Evolutionary conservation across 1,140 invertebrate species (phyloP).

Genomic region (Xylocopa sonorina): DNA sequence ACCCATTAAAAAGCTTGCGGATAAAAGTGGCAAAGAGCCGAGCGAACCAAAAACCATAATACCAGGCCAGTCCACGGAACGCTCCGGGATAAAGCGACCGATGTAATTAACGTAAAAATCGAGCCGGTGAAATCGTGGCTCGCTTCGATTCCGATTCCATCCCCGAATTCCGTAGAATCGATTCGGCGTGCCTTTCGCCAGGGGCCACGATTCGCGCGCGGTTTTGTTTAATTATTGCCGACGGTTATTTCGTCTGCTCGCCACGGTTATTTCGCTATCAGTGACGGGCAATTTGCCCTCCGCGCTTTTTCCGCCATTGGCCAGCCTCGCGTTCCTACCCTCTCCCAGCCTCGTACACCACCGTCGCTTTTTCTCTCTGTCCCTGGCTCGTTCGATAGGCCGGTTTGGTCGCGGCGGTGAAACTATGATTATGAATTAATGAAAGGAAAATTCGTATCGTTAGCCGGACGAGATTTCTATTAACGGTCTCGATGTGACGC

Average conservation of each 20-base stretch:
- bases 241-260: conserved; percentile 27
- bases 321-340: too few relatives aligned
- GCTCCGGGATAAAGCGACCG: not conserved
- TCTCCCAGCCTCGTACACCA: not conserved
- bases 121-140: not conserved
- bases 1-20: too few relatives aligned
- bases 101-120: conserved; percentile 19
- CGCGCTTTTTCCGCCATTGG: not conserved
- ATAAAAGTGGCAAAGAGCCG: too few relatives aligned
- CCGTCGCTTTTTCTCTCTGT: not conserved
- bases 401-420: conserved; percentile 16
- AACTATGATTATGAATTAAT: conserved; percentile 18
- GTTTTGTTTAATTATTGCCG: conserved; percentile 32
- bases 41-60: too few relatives aligned
- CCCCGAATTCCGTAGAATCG: conserved; percentile 6
- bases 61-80: too few relatives aligned
- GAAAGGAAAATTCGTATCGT: conserved; percentile 19
- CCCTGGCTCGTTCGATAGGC: not conserved
- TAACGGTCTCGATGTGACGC: not conserved
- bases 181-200: conserved; percentile 5
- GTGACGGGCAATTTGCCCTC: conserved; percentile 8
- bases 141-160: not conserved
- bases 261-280: conserved; percentile 15
- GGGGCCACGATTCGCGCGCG: conserved; percentile 14
- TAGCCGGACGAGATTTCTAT: conserved; percentile 2